These are phyloP conservation scores for Phymanthus crucifer DNA, from an alignment of 92 coral and sea anemone genomes.

Conservation along the genomic window DNA sequence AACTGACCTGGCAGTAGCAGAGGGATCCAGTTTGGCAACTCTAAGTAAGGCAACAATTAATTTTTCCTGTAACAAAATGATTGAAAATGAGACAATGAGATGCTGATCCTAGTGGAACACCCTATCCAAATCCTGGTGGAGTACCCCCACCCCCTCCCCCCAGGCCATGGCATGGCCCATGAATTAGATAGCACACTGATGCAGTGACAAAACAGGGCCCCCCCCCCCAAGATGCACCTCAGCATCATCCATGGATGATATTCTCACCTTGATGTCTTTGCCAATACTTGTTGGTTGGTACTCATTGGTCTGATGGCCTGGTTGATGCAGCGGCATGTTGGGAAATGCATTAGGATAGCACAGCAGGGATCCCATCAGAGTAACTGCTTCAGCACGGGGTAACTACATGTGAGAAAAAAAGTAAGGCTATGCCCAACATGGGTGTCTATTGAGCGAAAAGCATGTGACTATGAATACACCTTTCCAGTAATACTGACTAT, in stretches of 20 bases:
- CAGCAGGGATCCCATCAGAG: slow-evolving; percentile 82
- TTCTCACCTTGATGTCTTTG: slow-evolving; percentile 86
- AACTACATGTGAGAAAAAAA: slow-evolving; percentile 44
- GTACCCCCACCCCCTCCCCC: too few species aligned
- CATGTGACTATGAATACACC: too few species aligned
- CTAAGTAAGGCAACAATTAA: slow-evolving; percentile 71
- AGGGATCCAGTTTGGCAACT: slow-evolving; percentile 89
- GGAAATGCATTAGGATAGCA: slow-evolving; percentile 88
- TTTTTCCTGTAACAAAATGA: slow-evolving; percentile 66
- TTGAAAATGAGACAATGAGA: background rate
- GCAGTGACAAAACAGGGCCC: too few species aligned
- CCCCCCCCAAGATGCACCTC: too few species aligned
- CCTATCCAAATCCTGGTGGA: too few species aligned
- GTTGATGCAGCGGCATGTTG: slow-evolving; percentile 94
- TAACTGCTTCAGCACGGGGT: slow-evolving; percentile 96
- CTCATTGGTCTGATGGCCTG: slow-evolving; percentile 82
- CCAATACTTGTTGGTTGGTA: slow-evolving; percentile 86
- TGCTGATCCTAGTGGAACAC: too few species aligned
- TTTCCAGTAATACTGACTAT: too few species aligned
- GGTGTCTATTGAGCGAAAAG: too few species aligned
- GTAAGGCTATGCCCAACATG: background rate
- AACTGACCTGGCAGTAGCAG: slow-evolving; percentile 79
- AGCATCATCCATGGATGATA: too few species aligned
- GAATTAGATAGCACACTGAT: too few species aligned
- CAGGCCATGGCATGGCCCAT: too few species aligned